Percentiles rank a stretch among this genome's conserved stretches.
These are phyloP conservation scores for Eupithecia inturbata DNA, from an alignment of 2,888 invertebrate genomes.

Conservation along the genomic window DNA sequence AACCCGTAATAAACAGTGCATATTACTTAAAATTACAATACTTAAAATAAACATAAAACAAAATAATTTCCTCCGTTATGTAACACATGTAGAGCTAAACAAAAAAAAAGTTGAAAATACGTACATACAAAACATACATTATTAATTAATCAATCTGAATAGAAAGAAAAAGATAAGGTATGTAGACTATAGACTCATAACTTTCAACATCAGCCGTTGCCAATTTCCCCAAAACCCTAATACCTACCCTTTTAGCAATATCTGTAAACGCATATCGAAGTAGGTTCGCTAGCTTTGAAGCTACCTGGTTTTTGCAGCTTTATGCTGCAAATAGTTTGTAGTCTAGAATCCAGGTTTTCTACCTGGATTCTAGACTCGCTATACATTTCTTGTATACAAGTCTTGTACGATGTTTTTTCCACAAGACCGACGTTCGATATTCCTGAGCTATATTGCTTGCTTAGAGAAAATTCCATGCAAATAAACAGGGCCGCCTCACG, in stretches of 20 bases:
- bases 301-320: not conserved
- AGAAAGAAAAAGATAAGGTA: too few species aligned
- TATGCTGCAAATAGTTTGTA: not conserved
- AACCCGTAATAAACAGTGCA: too few species aligned
- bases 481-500: conserved; percentile 9
- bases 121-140: too few species aligned
- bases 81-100: too few species aligned
- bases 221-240: not conserved
- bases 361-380: not conserved
- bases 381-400: not conserved
- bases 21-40: too few species aligned
- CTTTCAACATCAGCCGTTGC: not conserved
- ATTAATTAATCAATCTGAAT: too few species aligned
- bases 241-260: not conserved
- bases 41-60: too few species aligned
- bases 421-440: not conserved
- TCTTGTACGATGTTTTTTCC: not conserved
- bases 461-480: not conserved
- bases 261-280: not conserved
- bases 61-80: too few species aligned
- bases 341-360: not conserved
- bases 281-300: not conserved
- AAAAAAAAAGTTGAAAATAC: too few species aligned
- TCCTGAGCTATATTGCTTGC: not conserved
- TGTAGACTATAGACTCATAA: too few species aligned